A percentile compares a stretch with the other conserved stretches of the same genome.
phyloP scores from a whole-genome alignment of 2,797 vertebrate species.

The Uromys caudimaculatus region DNA sequence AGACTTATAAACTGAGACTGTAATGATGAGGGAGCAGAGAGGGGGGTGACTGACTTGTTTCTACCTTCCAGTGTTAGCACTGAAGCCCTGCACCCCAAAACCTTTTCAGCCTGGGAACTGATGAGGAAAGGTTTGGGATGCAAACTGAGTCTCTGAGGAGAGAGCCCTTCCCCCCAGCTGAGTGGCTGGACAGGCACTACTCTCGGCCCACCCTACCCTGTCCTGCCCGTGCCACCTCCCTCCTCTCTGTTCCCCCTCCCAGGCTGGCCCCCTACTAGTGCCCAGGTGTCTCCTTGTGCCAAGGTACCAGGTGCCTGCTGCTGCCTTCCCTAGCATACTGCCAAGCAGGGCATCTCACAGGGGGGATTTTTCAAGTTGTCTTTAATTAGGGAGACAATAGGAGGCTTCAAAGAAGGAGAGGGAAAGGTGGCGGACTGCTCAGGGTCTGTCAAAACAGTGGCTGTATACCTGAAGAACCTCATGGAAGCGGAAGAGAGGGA shows the following conservation, averaged over 20 bases:
- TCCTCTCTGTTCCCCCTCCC: neutral
- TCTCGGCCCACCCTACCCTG: neutral
- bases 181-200: neutral
- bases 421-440: neutral
- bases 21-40: neutral
- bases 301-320: neutral
- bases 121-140: neutral
- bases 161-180: neutral
- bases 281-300: neutral
- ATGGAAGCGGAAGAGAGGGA: neutral
- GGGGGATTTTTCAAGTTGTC: conserved; percentile 14
- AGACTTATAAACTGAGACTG: neutral
- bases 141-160: neutral
- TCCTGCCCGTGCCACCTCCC: neutral
- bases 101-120: neutral
- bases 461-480: neutral
- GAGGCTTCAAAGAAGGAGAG: conserved; percentile 41
- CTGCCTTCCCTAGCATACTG: neutral
- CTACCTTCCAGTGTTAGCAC: neutral
- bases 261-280: neutral
- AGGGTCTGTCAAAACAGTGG: neutral
- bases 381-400: conserved; percentile 72
- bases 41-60: neutral
- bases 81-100: neutral
- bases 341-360: conserved; percentile 38